phyloP scores from a whole-genome alignment of 30 jellyfish, hydroid and myxozoan genomes.

The Haliclystus octoradiatus region DNA sequence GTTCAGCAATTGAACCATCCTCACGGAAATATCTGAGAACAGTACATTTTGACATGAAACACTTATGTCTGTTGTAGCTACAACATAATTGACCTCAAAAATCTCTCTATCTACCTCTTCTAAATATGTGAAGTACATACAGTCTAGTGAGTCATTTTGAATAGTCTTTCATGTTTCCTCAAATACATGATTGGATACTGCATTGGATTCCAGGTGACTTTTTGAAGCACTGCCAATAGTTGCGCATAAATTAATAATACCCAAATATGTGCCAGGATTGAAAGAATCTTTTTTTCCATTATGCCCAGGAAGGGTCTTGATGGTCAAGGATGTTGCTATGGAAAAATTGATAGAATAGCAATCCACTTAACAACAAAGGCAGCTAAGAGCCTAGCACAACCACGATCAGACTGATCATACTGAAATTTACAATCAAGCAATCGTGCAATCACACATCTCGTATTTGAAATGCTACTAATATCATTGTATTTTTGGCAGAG shows the following conservation, averaged over 20 bases:
- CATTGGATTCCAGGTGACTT: conserved; percentile 9
- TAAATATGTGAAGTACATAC: conserved; percentile 5
- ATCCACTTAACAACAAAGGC: too few species aligned
- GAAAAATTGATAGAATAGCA: too few species aligned
- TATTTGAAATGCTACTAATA: too few species aligned
- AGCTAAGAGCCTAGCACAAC: too few species aligned
- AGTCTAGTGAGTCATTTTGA: conserved; percentile 31
- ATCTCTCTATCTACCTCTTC: conserved; percentile 5
- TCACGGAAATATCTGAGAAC: too few species aligned
- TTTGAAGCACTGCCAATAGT: conserved; percentile 21
- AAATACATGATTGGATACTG: conserved; percentile 25
- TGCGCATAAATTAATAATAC: conserved; percentile 15
- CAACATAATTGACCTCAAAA: conserved; percentile 15
- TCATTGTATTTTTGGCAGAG: too few species aligned
- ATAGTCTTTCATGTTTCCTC: conserved; percentile 35
- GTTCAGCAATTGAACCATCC: conserved; percentile 11
- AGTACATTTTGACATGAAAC: conserved; percentile 26
- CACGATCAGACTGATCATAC: too few species aligned
- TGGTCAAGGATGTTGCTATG: too few species aligned
- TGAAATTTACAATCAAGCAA: too few species aligned
- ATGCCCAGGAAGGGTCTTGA: too few species aligned
- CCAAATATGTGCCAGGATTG: conserved; percentile 39
- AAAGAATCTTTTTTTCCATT: too few species aligned
- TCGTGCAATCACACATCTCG: too few species aligned
- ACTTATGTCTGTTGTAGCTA: conserved; percentile 33